Evolutionary conservation across 2,888 invertebrate species (phyloP), one percentile per base, ranked within the genome.

Genomic region (Sarcophaga caerulescens): DNA sequence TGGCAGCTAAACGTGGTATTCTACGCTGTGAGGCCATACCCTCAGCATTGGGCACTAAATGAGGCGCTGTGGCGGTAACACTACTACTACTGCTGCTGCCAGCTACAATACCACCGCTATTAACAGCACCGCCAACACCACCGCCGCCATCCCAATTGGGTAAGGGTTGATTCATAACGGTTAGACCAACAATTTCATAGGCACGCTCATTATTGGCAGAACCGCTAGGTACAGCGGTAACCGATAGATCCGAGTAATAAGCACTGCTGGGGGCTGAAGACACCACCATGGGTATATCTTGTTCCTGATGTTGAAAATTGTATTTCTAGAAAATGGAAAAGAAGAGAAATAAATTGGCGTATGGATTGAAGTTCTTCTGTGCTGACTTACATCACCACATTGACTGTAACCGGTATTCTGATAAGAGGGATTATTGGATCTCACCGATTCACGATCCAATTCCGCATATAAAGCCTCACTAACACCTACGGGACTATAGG

Each of bases 231-330:
- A 94, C 94, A 66, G 92, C 93, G 19, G 94, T 94, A 21, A 94
- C 94, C 19, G 95, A 95, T 79, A 96, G 93, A 92, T 96, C 96
- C 82, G 96, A 96, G 91, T 96, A 96, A 91, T 96, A 96, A 44
- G 96, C 96, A 92, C 96, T 96, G 90, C 96, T 96, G n/a, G 96
- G 96, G 11, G 96, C 95, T 85, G 95, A 95, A 45, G 95, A 94
- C 45, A 93, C 93, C 85, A 93, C 93, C 92, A 93, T 93, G 66
- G 95, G 95, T 44, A 95, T 92, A 89, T 93, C 93, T 88, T 93
- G 93, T 84, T 93, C 93, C 87, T 93, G 93, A 75, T 91, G 91
- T 89, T 93, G 92, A 89, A 92, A 93, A 89, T 91, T 92, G 87
- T 93, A 92, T 91, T 92, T 92, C 93, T 92, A 87, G 2, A 74